Evolutionary conservation across 2,888 invertebrate genomes (phyloP).

Genomic region (Lamproptera curius): DNA sequence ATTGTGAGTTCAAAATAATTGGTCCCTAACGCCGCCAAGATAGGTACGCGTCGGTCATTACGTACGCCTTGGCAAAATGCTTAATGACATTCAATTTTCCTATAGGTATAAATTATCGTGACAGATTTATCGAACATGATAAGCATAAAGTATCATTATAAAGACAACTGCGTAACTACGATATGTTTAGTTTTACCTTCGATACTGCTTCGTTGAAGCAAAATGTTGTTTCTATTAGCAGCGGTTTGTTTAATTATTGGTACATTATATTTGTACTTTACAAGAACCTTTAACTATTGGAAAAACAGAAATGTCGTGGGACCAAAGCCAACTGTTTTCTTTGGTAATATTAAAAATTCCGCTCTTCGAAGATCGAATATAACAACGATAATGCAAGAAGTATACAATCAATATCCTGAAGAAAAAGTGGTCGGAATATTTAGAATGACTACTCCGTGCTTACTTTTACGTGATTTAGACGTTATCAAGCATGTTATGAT

Average conservation of each 20-base stretch:
- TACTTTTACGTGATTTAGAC: conserved; percentile 48
- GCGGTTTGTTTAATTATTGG: too few species aligned
- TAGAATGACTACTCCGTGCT: conserved; percentile 40
- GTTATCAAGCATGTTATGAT: conserved; percentile 47
- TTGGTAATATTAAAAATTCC: conserved; percentile 42
- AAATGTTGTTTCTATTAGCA: conserved; percentile 2
- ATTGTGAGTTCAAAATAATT: too few species aligned
- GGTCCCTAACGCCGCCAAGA: too few species aligned
- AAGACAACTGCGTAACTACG: too few species aligned
- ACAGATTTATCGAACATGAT: too few species aligned
- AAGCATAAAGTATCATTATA: too few species aligned
- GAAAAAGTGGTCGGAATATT: conserved; percentile 51
- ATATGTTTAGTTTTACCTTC: too few species aligned
- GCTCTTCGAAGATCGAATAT: conserved; percentile 31
- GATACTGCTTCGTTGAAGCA: too few species aligned
- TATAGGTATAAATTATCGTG: too few species aligned
- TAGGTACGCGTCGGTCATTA: too few species aligned
- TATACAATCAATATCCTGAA: conserved; percentile 40
- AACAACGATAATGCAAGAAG: conserved; percentile 31
- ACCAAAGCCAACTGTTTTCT: conserved; percentile 38
- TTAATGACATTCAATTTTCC: too few species aligned
- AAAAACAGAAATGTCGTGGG: conserved; percentile 37
- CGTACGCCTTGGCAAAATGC: too few species aligned
- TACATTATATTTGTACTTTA: conserved; percentile 39
- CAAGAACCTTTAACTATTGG: conserved; percentile 47